Conservation (phyloP, 2,888 invertebrate species). For the Cataglyphis cursor region DNA sequence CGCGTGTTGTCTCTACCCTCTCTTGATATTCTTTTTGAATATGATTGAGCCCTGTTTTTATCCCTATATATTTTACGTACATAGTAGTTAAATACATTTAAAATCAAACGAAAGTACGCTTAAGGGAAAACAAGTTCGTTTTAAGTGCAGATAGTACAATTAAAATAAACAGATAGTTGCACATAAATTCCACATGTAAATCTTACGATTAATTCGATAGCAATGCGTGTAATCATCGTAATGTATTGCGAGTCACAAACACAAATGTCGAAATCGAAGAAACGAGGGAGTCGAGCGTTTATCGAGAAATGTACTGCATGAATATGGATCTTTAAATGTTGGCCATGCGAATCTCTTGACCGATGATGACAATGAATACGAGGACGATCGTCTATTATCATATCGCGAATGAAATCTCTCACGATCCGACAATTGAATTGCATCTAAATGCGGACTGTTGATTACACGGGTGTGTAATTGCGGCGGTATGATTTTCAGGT, state of each 20-base stretch:
- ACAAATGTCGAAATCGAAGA: not conserved
- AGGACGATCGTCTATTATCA: not conserved
- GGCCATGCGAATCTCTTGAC: not conserved
- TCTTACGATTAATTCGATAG: not conserved
- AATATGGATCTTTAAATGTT: constrained; percentile 7
- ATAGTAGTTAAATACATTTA: not conserved
- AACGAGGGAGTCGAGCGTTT: not conserved
- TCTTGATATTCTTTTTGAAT: not conserved
- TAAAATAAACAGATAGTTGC: not conserved
- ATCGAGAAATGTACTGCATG: not conserved
- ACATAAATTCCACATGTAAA: not conserved
- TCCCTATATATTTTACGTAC: not conserved
- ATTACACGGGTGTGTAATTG: not conserved
- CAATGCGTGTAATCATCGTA: not conserved
- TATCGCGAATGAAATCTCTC: constrained; percentile 6
- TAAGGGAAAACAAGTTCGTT: not conserved
- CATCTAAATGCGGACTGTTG: not conserved
- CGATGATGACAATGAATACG: not conserved
- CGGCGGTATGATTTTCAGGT: not conserved
- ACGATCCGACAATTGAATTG: not conserved
- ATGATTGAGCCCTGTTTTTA: not conserved
- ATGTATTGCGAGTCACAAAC: not conserved
- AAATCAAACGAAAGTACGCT: not conserved
- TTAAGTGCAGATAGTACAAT: not conserved
- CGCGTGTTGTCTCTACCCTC: not conserved